These are phyloP conservation scores for Dicerorhinus sumatrensis DNA, from an alignment of 2,113 vertebrate species.

Conservation along the genomic window DNA sequence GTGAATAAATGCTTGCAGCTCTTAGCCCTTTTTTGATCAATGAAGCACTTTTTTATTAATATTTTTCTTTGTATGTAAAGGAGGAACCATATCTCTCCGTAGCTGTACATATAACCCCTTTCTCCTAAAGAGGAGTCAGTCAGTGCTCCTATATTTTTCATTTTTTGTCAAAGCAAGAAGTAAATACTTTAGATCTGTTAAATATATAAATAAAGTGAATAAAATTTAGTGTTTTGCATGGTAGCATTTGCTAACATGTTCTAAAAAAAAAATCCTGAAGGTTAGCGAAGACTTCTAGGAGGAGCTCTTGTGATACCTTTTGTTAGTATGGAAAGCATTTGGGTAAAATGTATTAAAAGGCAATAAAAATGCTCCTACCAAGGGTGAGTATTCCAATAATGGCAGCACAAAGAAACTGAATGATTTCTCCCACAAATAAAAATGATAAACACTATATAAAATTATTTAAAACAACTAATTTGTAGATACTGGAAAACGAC, in stretches of 20 bases:
- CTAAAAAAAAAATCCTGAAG: background rate
- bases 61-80: slow-evolving; percentile 90
- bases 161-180: slow-evolving; percentile 90
- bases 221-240: slow-evolving; percentile 90
- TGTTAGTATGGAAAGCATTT: background rate
- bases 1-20: slow-evolving; percentile 91
- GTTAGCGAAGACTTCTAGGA: background rate
- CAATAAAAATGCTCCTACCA: background rate
- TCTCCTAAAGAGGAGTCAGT: slow-evolving; percentile 86
- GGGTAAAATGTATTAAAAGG: background rate
- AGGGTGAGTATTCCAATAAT: background rate
- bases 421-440: background rate
- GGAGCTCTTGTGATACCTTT: background rate
- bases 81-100: slow-evolving; percentile 86
- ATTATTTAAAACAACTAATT: background rate
- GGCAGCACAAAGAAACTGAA: background rate
- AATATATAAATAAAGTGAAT: slow-evolving; percentile 92
- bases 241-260: slow-evolving; percentile 84
- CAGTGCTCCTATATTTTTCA: slow-evolving; percentile 89
- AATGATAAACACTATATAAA: background rate
- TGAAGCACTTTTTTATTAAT: slow-evolving; percentile 91
- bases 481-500: background rate
- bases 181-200: slow-evolving; percentile 92
- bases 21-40: slow-evolving; percentile 88
- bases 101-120: slow-evolving; percentile 88